Conservation (phyloP, 1,140 invertebrate genomes). For the Battus philenor region DNA sequence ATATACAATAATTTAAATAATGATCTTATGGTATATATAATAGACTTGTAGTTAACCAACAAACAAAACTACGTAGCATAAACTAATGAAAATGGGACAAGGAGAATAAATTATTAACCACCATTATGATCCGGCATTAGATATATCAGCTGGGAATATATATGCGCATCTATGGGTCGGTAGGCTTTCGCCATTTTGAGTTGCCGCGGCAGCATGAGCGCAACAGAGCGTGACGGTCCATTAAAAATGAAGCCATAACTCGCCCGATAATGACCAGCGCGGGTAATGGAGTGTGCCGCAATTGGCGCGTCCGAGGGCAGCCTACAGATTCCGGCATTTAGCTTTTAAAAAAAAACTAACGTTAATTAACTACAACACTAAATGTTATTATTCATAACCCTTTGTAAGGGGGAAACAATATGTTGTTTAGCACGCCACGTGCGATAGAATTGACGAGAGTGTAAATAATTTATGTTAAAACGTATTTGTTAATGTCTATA, state of each 20-base stretch:
- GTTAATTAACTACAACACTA: slow-evolving; percentile 1
- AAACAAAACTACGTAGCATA: too few species aligned
- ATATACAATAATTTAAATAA: too few species aligned
- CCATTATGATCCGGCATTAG: too few species aligned
- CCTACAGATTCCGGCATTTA: background rate
- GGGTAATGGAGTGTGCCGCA: slow-evolving; percentile 21
- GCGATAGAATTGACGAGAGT: background rate
- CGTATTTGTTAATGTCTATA: too few species aligned
- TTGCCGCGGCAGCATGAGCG: slow-evolving; percentile 13
- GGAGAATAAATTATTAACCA: too few species aligned
- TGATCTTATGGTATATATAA: too few species aligned
- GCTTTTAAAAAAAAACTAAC: slow-evolving; percentile 1
- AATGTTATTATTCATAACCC: background rate
- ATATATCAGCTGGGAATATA: too few species aligned
- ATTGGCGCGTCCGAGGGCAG: slow-evolving; percentile 8
- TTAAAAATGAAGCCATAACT: slow-evolving; percentile 37
- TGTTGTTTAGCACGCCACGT: background rate
- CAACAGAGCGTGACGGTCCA: slow-evolving; percentile 19
- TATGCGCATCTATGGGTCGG: too few species aligned
- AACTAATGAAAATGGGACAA: too few species aligned
- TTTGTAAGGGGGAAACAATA: background rate
- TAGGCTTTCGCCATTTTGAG: background rate
- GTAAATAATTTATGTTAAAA: too few species aligned
- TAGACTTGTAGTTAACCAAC: too few species aligned
- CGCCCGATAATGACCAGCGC: slow-evolving; percentile 26